phyloP scores from a whole-genome alignment of 2,888 invertebrate species.

The Apodemia zela region DNA sequence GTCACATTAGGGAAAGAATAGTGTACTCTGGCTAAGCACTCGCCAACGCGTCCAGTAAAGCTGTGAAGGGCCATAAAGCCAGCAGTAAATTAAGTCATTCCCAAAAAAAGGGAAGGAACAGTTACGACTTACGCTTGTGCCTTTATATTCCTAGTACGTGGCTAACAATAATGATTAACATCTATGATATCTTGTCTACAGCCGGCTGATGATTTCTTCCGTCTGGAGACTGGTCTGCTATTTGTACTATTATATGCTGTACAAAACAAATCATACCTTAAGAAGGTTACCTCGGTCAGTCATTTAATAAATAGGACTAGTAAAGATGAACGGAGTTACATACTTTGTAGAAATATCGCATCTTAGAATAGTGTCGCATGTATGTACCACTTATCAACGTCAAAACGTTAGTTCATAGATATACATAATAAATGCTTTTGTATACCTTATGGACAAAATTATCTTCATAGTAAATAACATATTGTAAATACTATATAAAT shows the following conservation, averaged over 20 bases:
- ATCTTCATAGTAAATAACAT: slow-evolving; percentile 4
- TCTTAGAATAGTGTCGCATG: slow-evolving; percentile 1
- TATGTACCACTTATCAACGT: slow-evolving; percentile 16
- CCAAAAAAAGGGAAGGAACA: too few species aligned
- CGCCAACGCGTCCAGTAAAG: too few species aligned
- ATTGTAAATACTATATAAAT: slow-evolving; percentile 9
- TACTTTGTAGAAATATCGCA: slow-evolving; percentile 37
- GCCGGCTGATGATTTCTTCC: neutral
- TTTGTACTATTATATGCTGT: too few species aligned
- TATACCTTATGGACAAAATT: neutral
- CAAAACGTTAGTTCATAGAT: neutral
- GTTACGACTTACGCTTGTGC: too few species aligned
- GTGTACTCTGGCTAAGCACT: too few species aligned
- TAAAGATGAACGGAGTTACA: neutral
- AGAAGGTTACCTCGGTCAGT: neutral
- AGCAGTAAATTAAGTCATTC: too few species aligned
- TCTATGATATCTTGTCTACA: too few species aligned
- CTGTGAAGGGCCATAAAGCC: too few species aligned
- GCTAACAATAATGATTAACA: too few species aligned
- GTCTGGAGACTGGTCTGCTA: neutral
- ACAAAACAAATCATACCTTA: neutral
- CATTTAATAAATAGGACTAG: neutral
- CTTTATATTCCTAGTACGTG: too few species aligned
- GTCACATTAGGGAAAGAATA: too few species aligned
- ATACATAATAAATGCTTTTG: neutral